phyloP scores from a whole-genome alignment of 2,113 vertebrate genomes.

The Nibea albiflora region DNA sequence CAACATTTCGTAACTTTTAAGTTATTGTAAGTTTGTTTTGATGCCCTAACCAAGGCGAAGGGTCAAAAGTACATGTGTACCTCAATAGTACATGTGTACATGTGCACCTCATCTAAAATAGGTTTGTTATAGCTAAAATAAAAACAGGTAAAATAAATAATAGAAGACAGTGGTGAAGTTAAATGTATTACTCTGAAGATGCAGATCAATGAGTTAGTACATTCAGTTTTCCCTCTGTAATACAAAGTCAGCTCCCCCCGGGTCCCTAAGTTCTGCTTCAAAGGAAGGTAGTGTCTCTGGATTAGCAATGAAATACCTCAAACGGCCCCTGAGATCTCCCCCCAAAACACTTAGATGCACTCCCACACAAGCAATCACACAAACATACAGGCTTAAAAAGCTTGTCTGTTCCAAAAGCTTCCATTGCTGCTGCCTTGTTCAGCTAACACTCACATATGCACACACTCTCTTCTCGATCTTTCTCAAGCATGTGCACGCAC shows the following conservation, averaged over 20 bases:
- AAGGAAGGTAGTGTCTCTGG: conserved; percentile 48
- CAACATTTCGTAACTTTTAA: background rate
- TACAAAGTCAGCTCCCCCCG: background rate
- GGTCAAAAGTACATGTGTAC: conserved; percentile 29
- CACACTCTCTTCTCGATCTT: background rate
- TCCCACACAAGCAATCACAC: background rate
- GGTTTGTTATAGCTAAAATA: background rate
- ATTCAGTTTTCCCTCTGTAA: background rate
- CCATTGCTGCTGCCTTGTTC: background rate
- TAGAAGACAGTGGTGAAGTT: background rate
- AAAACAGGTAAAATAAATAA: background rate
- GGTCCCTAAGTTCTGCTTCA: background rate
- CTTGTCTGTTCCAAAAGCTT: background rate
- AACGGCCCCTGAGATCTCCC: conserved; percentile 30
- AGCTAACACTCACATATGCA: background rate
- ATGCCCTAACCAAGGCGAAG: conserved; percentile 18
- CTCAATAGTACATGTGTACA: conserved; percentile 19
- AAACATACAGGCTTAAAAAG: background rate
- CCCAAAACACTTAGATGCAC: conserved; percentile 1
- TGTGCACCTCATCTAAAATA: conserved; percentile 29
- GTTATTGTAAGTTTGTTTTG: conserved; percentile 35
- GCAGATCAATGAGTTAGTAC: background rate
- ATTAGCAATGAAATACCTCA: conserved; percentile 56
- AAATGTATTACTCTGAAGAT: background rate
- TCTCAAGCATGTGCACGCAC: background rate